Base-by-base conservation (phyloP, 1,140 invertebrate species). In the Ruditapes philippinarum region DNA sequence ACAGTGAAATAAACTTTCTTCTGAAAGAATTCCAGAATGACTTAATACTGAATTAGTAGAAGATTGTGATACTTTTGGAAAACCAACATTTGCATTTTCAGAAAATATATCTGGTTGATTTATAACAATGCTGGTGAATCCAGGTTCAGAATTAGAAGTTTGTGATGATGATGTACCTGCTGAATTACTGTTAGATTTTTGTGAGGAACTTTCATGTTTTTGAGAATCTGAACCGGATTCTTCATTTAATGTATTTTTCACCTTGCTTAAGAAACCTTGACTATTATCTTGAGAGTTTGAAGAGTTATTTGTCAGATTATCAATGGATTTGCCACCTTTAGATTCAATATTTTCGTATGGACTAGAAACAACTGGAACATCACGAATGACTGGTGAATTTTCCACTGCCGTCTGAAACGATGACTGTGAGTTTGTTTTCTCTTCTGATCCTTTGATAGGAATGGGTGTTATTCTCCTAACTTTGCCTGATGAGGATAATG, bases 1-100 rank as follows among this genome's bases (percentile, higher is more conserved):
- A 70, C 85, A 88, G 7, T 88, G 74, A 54, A 88, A 88, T 62
- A 88, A 62, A 42, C 85, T 88, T 70, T 88, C 85, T 19, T 88
- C 85, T 33, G 85, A 88, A 33, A 88, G 33, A 17, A 88, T 38
- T 9, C 40, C 74, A 36, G 74, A 36, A 51, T 33, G 74, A 36
- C 2, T 17, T 7, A 70, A 17, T 11, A 14, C n/a, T 0, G 74
- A 79, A 65, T 68, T 68, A 14, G 40, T 19, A 36, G 7, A 12
- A 38, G 60, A 19, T 68, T 73, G 7, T 62, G 36, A 7, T 5
- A 49, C 2, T 36, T 80, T 80, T 36, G 85, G 85, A 36, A 88
- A 88, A 12, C 38, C 76, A 60, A 79, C 76, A 70, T 88, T 88
- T 3, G 85, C 85, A 88, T 88, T 78, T n/a, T 88, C 85, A 28